phyloP scores from a whole-genome alignment of 1,140 invertebrate genomes.

The Nilaparvata lugens region DNA sequence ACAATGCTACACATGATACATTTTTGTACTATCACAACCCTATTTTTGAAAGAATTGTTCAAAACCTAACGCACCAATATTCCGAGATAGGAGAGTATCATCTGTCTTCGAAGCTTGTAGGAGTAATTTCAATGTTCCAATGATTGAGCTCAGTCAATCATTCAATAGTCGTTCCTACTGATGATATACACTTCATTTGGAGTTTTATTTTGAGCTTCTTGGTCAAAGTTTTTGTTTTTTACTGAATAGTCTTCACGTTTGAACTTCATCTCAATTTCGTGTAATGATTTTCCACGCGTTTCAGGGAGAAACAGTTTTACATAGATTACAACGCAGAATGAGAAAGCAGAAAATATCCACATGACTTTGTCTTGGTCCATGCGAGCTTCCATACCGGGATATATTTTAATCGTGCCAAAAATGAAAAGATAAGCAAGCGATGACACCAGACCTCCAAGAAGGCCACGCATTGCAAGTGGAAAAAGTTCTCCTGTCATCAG shows the following conservation, averaged over 20 bases:
- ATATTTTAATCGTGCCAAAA: constrained; percentile 59
- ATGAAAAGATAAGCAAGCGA: constrained; percentile 60
- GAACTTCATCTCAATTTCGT: constrained; percentile 62
- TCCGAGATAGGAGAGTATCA: too few species aligned
- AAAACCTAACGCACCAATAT: too few species aligned
- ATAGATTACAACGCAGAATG: constrained; percentile 53
- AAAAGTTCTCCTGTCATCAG: constrained; percentile 67
- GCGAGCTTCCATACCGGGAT: constrained; percentile 46
- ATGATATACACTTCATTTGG: not conserved
- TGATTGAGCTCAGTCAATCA: too few species aligned
- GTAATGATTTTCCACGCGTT: constrained; percentile 66
- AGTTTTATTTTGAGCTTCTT: too few species aligned
- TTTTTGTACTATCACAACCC: too few species aligned
- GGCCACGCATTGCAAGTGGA: constrained; percentile 52
- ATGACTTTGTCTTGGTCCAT: constrained; percentile 59
- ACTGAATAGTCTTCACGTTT: constrained; percentile 18
- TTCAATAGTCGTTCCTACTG: not conserved
- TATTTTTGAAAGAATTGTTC: too few species aligned
- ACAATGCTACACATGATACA: too few species aligned
- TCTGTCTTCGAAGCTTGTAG: too few species aligned
- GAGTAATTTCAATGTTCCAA: too few species aligned
- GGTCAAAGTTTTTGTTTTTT: constrained; percentile 10
- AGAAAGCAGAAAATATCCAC: constrained; percentile 63
- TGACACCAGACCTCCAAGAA: constrained; percentile 56
- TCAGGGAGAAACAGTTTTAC: constrained; percentile 64